Percentiles rank a stretch among this genome's conserved stretches.
Evolutionary conservation across 2,113 vertebrate species (phyloP).

Genomic region (Lanius collurio): DNA sequence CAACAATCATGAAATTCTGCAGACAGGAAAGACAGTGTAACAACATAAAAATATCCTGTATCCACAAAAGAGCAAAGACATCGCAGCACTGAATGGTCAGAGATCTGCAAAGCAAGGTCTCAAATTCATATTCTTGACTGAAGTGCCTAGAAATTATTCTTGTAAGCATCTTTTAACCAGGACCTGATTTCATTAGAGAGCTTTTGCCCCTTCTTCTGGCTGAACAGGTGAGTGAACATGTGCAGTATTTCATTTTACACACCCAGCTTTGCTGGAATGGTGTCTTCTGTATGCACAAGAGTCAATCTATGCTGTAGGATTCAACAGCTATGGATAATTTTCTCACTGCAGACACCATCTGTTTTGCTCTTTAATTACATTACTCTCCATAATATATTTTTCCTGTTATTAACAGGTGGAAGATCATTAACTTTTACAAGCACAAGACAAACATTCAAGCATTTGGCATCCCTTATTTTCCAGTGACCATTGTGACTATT

Average conservation of each 20-base stretch:
- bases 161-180: background rate
- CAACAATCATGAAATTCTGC: background rate
- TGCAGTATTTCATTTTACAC: background rate
- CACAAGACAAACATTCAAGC: background rate
- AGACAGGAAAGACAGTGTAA: background rate
- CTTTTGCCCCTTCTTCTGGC: background rate
- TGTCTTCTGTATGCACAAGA: background rate
- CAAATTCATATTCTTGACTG: background rate
- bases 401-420: background rate
- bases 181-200: background rate
- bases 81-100: background rate
- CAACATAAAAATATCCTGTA: background rate
- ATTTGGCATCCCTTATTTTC: background rate
- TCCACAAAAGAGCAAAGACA: background rate
- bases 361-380: conserved; percentile 29
- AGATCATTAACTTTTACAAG: conserved; percentile 27
- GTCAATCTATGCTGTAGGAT: background rate
- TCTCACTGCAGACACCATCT: background rate
- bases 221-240: background rate
- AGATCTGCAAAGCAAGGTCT: background rate
- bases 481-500: background rate
- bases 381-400: background rate
- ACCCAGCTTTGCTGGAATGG: background rate
- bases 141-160: background rate
- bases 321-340: background rate